Evolutionary conservation across 2,797 vertebrate genomes (phyloP).

Genomic region (Acrocephalus scirpaceus): DNA sequence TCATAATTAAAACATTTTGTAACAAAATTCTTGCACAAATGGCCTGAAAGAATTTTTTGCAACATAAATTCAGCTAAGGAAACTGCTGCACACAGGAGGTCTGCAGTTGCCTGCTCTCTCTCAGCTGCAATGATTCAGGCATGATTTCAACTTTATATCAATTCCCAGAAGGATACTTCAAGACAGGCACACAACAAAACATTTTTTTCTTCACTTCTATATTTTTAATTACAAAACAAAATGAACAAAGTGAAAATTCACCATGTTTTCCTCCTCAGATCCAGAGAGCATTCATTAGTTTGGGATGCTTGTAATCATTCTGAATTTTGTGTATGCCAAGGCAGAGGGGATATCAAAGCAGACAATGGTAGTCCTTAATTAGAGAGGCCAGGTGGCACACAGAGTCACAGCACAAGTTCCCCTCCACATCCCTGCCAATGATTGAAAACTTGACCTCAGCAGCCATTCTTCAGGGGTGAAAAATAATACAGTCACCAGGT

Average conservation of each 20-base stretch:
- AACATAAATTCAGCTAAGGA: not conserved
- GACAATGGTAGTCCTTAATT: conserved; percentile 67
- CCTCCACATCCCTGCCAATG: conserved; percentile 29
- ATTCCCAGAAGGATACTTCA: conserved; percentile 11
- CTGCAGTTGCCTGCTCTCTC: not conserved
- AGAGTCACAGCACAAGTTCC: conserved; percentile 39
- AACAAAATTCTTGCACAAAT: conserved; percentile 34
- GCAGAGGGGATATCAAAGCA: conserved; percentile 59
- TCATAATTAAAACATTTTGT: conserved; percentile 66
- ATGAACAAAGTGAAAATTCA: not conserved
- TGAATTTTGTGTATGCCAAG: conserved; percentile 6
- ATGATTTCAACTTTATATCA: not conserved
- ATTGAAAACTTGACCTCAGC: conserved; percentile 65
- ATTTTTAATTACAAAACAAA: conserved; percentile 51
- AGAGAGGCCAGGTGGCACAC: conserved; percentile 67
- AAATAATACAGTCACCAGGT: conserved; percentile 67
- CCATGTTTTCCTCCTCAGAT: not conserved
- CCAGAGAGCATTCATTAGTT: not conserved
- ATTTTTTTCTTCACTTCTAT: not conserved
- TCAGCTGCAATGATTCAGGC: conserved; percentile 12
- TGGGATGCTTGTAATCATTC: conserved; percentile 2
- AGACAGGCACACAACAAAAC: not conserved
- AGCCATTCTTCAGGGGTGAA: conserved; percentile 60
- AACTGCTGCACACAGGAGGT: not conserved
- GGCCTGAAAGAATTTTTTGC: not conserved